Evolutionary conservation across 2,888 invertebrate genomes (phyloP).

Genomic region (Synergus umbraculus): DNA sequence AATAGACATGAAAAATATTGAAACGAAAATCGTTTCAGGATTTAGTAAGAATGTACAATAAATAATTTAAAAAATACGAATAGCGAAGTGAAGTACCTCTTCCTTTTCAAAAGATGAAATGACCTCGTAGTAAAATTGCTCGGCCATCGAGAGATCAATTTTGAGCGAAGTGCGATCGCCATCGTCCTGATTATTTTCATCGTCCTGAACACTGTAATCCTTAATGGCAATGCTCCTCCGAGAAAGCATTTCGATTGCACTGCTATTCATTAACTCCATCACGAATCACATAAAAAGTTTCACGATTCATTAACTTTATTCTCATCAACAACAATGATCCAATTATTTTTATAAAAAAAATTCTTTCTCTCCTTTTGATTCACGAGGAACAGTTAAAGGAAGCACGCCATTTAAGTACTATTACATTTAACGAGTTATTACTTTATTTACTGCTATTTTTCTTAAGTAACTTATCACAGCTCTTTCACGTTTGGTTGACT

Average conservation of each 20-base stretch:
- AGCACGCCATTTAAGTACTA: slow-evolving; percentile 30
- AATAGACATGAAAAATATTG: background rate
- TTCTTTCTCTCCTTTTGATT: slow-evolving; percentile 13
- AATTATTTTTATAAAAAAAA: background rate
- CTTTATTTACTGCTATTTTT: slow-evolving; percentile 42
- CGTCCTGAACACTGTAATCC: slow-evolving; percentile 66
- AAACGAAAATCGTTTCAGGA: background rate
- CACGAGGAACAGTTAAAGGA: slow-evolving; percentile 1
- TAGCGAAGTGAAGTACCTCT: slow-evolving; percentile 66
- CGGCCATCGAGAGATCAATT: slow-evolving; percentile 74
- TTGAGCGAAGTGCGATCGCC: slow-evolving; percentile 69
- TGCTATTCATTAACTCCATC: slow-evolving; percentile 74
- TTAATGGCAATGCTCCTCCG: slow-evolving; percentile 71
- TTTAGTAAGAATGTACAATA: background rate
- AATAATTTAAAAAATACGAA: background rate
- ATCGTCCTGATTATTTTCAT: slow-evolving; percentile 62
- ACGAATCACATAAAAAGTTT: slow-evolving; percentile 20
- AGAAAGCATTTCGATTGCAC: slow-evolving; percentile 73
- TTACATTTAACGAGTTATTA: slow-evolving; percentile 27
- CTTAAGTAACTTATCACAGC: slow-evolving; percentile 68
- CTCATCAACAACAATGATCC: background rate
- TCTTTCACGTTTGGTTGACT: slow-evolving; percentile 69
- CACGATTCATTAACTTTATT: slow-evolving; percentile 13
- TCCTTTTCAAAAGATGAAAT: slow-evolving; percentile 75
- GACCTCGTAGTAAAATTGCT: slow-evolving; percentile 76